Percentiles rank a stretch among this genome's conserved stretches.
Conservation (phyloP, 2,113 vertebrate genomes). For the Phodopus roborovskii region DNA sequence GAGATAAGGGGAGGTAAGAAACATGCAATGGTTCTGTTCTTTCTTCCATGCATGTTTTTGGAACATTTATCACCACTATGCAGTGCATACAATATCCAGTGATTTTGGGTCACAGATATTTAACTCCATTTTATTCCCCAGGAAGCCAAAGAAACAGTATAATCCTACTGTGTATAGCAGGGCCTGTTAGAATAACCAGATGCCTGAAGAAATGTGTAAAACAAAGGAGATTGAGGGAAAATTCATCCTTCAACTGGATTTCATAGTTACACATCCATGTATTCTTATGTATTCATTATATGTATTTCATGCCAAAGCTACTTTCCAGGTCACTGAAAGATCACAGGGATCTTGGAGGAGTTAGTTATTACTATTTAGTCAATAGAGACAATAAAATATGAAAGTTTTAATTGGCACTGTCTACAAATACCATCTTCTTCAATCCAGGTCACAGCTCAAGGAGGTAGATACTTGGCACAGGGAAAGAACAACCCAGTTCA, state of each 20-base stretch:
- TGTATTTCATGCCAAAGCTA: not conserved
- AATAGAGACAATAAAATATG: conserved; percentile 16
- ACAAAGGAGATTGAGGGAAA: not conserved
- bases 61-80: not conserved
- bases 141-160: not conserved
- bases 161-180: not conserved
- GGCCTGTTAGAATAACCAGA: not conserved
- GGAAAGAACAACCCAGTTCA: not conserved
- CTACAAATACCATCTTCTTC: not conserved
- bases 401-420: conserved; percentile 1
- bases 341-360: not conserved
- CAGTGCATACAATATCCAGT: not conserved
- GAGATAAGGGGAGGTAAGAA: not conserved
- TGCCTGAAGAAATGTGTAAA: not conserved
- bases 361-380: conserved; percentile 35
- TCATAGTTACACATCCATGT: not conserved
- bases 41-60: not conserved
- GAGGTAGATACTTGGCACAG: not conserved
- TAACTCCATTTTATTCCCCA: not conserved
- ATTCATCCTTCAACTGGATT: not conserved
- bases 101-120: not conserved
- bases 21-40: not conserved
- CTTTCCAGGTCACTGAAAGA: conserved; percentile 1
- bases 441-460: not conserved
- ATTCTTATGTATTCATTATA: not conserved